Conservation (phyloP, 2,797 vertebrate species). For the Bucorvus abyssinicus region DNA sequence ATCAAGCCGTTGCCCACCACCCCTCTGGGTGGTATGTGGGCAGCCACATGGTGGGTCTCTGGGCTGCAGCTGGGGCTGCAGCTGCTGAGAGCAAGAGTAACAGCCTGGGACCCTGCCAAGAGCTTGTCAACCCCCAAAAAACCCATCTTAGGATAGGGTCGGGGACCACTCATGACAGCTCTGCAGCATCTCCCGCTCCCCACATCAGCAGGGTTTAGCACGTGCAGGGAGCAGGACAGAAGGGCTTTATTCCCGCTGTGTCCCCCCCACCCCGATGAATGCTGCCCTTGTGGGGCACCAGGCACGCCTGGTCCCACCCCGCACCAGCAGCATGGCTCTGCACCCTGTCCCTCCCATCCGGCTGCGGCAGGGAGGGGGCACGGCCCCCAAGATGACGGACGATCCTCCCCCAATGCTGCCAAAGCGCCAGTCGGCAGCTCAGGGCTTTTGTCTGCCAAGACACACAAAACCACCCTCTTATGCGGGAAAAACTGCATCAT, state of each 20-base stretch:
- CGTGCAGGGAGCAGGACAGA: neutral
- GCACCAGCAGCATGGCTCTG: neutral
- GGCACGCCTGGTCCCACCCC: neutral
- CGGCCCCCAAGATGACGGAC: neutral
- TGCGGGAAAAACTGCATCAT: neutral
- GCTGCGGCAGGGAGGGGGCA: neutral
- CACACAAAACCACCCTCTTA: neutral
- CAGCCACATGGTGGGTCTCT: accelerated
- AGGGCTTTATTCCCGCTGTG: neutral
- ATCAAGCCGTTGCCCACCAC: too few species aligned
- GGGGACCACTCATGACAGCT: accelerated
- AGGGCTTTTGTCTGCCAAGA: neutral
- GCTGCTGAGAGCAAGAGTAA: neutral
- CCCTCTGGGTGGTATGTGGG: too few species aligned
- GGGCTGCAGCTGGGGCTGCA: neutral
- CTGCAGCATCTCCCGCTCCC: accelerated
- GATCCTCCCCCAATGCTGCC: neutral
- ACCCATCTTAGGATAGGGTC: accelerated
- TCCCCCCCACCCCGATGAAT: accelerated
- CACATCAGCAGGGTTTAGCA: accelerated
- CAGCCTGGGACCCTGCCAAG: neutral
- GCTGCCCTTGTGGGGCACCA: neutral
- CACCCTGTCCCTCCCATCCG: neutral
- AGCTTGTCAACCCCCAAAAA: accelerated
- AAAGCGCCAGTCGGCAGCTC: neutral